These are phyloP conservation scores for Eupsilia transversa DNA, from an alignment of 2,888 invertebrate species.

Conservation along the genomic window DNA sequence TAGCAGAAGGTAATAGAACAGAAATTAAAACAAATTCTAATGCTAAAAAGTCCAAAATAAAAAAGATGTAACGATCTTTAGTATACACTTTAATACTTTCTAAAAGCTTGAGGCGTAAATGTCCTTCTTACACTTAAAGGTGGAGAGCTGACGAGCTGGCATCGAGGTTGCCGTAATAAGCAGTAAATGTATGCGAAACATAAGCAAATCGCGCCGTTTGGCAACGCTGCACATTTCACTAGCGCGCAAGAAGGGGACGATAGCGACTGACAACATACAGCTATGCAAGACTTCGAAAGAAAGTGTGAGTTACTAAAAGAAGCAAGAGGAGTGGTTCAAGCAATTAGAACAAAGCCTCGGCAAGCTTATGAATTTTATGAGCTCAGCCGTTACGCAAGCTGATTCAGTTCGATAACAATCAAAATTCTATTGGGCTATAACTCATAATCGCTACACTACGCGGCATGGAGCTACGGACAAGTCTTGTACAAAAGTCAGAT, in stretches of 20 bases:
- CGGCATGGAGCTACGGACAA: not conserved
- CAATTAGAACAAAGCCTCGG: not conserved
- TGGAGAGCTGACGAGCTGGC: slow-evolving; percentile 32
- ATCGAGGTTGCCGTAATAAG: slow-evolving; percentile 33
- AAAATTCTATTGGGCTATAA: no score
- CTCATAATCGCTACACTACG: not conserved
- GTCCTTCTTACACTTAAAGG: no score
- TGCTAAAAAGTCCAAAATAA: not conserved
- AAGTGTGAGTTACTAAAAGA: not conserved
- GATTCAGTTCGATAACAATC: no score
- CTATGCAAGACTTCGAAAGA: not conserved
- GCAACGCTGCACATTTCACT: slow-evolving; percentile 25
- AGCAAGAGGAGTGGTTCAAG: not conserved
- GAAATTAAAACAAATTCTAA: not conserved
- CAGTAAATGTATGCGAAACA: slow-evolving; percentile 48
- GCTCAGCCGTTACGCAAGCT: no score
- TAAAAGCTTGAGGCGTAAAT: no score
- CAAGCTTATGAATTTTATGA: not conserved
- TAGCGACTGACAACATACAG: slow-evolving; percentile 6
- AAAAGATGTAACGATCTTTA: no score
- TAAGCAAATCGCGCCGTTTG: slow-evolving; percentile 52
- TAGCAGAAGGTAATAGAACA: not conserved
- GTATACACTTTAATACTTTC: no score
- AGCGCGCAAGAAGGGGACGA: slow-evolving; percentile 13
- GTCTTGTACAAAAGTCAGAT: not conserved